A percentile compares a stretch with the other conserved stretches of the same genome.
Evolutionary conservation across 2,113 vertebrate genomes (phyloP).

Genomic region (Phodopus roborovskii): DNA sequence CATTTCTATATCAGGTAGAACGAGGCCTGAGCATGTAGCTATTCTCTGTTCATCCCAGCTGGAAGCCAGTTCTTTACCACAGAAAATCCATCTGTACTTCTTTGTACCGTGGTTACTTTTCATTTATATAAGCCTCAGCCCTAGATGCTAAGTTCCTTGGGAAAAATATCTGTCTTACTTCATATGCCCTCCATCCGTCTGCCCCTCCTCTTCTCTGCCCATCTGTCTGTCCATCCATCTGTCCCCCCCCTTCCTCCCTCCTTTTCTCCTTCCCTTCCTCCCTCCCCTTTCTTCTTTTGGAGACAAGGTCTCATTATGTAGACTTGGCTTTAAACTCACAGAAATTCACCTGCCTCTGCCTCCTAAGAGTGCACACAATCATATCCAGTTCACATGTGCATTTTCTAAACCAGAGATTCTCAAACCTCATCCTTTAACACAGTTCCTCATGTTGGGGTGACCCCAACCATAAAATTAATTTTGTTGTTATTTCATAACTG

Average conservation of each 20-base stretch:
- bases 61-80: conserved; percentile 15
- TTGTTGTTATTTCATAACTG: neutral
- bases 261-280: neutral
- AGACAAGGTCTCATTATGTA: too few relatives aligned
- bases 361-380: neutral
- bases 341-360: neutral
- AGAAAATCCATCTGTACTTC: neutral
- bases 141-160: neutral
- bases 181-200: neutral
- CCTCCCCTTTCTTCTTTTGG: neutral
- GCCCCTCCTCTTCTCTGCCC: too few relatives aligned
- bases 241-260: neutral
- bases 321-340: neutral
- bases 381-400: neutral
- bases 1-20: neutral
- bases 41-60: neutral
- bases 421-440: neutral
- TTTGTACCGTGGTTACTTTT: conserved; percentile 25
- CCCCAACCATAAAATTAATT: neutral
- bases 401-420: neutral
- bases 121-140: neutral
- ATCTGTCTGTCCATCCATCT: too few relatives aligned
- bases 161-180: neutral
- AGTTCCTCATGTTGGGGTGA: neutral
- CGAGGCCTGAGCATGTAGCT: neutral